Evolutionary conservation across 2,888 invertebrate species (phyloP).

Genomic region (Osedax frankpressi): DNA sequence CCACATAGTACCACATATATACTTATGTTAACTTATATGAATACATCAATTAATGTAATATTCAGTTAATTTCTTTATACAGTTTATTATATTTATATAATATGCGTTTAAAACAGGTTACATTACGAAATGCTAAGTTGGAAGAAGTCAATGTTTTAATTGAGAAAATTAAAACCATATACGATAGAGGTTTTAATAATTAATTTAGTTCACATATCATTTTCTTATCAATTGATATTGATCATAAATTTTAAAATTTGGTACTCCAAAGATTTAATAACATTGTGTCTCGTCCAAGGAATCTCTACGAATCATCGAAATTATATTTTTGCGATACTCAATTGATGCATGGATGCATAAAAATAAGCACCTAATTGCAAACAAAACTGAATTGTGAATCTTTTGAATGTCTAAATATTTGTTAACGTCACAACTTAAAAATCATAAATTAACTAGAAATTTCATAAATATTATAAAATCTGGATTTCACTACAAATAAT

Average conservation of each 20-base stretch:
- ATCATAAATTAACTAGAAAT: no score
- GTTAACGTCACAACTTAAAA: no score
- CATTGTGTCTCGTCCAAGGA: no score
- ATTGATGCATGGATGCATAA: background rate
- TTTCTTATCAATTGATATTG: background rate
- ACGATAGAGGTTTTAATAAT: slow-evolving; percentile 29
- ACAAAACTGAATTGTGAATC: no score
- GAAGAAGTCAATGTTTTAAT: slow-evolving; percentile 16
- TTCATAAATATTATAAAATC: no score
- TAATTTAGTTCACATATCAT: background rate
- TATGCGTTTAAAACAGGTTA: background rate
- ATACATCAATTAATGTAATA: background rate
- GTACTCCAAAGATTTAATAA: no score
- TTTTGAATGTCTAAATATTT: no score
- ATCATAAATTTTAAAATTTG: background rate
- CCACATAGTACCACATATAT: background rate
- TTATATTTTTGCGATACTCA: background rate
- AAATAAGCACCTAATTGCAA: background rate
- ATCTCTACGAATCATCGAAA: background rate
- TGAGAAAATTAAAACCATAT: slow-evolving; percentile 19
- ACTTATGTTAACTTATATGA: background rate
- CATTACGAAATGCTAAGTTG: slow-evolving; percentile 14
- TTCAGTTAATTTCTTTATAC: background rate
- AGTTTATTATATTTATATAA: background rate
- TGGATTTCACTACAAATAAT: no score